Evolutionary conservation across 2,797 vertebrate species (phyloP).

Genomic region (Crenuchus spilurus): DNA sequence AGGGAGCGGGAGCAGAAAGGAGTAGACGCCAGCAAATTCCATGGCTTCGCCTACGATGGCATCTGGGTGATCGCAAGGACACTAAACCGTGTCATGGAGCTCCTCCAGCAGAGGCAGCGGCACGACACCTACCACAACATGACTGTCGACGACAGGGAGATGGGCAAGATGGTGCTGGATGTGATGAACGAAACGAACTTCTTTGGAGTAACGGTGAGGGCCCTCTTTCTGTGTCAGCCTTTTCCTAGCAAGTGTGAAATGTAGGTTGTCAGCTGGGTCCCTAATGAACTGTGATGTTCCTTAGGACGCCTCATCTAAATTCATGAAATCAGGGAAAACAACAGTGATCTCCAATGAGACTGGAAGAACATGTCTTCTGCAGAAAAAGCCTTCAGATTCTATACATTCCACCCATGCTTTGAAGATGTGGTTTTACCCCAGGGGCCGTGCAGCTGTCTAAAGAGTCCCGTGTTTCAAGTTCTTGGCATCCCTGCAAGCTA

Average conservation of each 20-base stretch:
- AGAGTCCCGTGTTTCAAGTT: not conserved
- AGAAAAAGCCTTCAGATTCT: not conserved
- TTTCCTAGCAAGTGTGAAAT: not conserved
- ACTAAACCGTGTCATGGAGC: slow-evolving; percentile 92
- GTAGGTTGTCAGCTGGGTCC: slow-evolving; percentile 14
- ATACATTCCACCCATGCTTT: slow-evolving; percentile 21
- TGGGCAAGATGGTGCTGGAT: slow-evolving; percentile 93
- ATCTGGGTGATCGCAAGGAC: slow-evolving; percentile 99
- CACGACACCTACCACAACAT: slow-evolving; percentile 91
- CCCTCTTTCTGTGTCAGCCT: not conserved
- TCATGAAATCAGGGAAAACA: slow-evolving; percentile 27
- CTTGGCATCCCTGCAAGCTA: slow-evolving; percentile 2
- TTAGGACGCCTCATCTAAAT: slow-evolving; percentile 24
- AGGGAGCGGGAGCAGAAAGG: slow-evolving; percentile 87
- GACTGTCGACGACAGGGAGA: slow-evolving; percentile 92
- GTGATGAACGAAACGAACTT: slow-evolving; percentile 99
- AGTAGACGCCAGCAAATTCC: slow-evolving; percentile 96
- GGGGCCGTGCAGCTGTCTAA: slow-evolving; percentile 1
- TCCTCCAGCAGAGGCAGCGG: slow-evolving; percentile 84
- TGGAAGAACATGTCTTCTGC: slow-evolving; percentile 17
- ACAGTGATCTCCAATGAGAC: slow-evolving; percentile 11
- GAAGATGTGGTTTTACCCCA: slow-evolving; percentile 4
- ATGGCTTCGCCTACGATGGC: slow-evolving; percentile 97
- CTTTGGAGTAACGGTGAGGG: slow-evolving; percentile 93
- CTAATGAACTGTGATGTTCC: slow-evolving; percentile 42